Conservation (phyloP, 2,113 vertebrate genomes). For the Hucho hucho region DNA sequence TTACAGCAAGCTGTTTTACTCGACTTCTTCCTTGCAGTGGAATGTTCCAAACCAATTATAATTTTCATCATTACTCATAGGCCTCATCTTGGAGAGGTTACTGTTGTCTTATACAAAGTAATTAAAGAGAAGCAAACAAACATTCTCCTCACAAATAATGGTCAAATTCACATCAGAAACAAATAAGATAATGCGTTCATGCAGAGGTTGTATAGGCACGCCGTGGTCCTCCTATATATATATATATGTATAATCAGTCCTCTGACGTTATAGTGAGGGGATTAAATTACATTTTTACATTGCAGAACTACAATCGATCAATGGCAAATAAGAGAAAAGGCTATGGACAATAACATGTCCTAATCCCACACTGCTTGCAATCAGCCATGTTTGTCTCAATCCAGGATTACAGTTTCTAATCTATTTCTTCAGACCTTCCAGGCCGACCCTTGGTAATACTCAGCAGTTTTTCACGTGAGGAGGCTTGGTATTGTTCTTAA, state of each 20-base stretch:
- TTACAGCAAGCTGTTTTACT: neutral
- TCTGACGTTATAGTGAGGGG: constrained; percentile 3
- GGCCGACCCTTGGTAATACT: constrained; percentile 11
- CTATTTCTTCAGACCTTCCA: constrained; percentile 40
- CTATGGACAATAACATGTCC: constrained; percentile 43
- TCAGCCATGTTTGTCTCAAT: constrained; percentile 50
- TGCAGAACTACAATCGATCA: constrained; percentile 32
- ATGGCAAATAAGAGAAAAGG: constrained; percentile 45
- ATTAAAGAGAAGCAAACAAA: too few relatives aligned
- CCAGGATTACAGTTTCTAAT: constrained; percentile 64
- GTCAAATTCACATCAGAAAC: too few relatives aligned
- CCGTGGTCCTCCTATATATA: too few relatives aligned
- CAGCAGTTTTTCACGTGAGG: neutral
- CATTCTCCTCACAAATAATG: too few relatives aligned
- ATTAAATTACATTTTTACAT: constrained; percentile 43
- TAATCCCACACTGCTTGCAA: constrained; percentile 63
- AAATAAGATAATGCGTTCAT: too few relatives aligned
- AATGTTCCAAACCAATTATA: neutral
- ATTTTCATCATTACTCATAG: neutral
- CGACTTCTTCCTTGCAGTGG: neutral
- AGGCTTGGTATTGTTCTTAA: neutral
- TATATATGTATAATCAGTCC: neutral
- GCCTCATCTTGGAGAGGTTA: too few relatives aligned
- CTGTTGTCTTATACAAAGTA: too few relatives aligned
- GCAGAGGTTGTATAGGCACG: too few relatives aligned